Base-by-base conservation (phyloP, 1,140 invertebrate genomes). In the Agrilus planipennis region DNA sequence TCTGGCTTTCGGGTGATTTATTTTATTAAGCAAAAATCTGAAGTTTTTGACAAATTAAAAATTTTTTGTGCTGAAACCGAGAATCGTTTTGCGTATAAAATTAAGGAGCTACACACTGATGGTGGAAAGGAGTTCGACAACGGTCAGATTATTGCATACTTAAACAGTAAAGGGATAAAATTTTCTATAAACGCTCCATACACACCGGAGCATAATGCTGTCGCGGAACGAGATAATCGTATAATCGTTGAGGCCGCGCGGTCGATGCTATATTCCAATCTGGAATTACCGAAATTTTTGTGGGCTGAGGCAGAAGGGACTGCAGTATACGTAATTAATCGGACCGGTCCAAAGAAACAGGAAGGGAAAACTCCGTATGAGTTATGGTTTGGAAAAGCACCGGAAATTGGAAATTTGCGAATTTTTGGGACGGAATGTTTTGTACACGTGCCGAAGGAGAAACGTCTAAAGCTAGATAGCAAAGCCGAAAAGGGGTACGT, bases 301-400 rank as follows among this genome's bases (percentile, higher is more conserved):
- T 49, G 46, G 47, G 44, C 44, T 21, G 46, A 51, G 16, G 49
- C 49, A 4, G 41, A 46, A 1, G 38, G 42, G 20, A 49, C 43
- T 4, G 44, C 29, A 1, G 53, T 52, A 4, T 68, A 70, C 49
- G 30, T 67, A 7, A 39, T 57, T 36, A 70, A 70, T 48, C 44
- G 62, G 20, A 44, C 37, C 21, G 47, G 46, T 4, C 47, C 44
- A 1, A 45, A 27, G 23, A 28, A 42, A 44, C 3, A 27, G 19
- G 37, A 23, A 34, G 37, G 39, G 18, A 17, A 17, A 17, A 49
- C 45, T 2, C 47, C 50, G 18, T 47, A 39, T 34, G 47, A 50
- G 40, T 11, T 34, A 5, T 52, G 47, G 44, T 27, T 38, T 9
- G 50, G 48, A 6, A 35, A 35, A 23, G n/a, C n/a, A 6, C 5